Evolutionary conservation across 2,888 invertebrate species (phyloP), one percentile per base, ranked within the genome.

Genomic region (Pollenia amentaria): DNA sequence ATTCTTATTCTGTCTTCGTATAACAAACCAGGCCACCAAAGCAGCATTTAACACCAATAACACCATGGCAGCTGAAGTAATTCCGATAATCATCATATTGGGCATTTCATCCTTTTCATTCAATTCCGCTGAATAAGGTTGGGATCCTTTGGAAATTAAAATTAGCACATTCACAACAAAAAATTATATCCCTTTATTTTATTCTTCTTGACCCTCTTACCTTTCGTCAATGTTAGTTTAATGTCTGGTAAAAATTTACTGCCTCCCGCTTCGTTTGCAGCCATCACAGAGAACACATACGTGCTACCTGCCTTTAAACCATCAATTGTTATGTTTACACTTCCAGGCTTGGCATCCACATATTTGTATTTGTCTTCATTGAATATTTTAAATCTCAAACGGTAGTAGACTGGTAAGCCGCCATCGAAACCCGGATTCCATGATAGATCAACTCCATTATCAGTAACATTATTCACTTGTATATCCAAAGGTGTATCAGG

Each of bases 61-160:
- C 1, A 92, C 89, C 92, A 92, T 92, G 1, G 92, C 92, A 0
- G 93, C 92, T 7, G 92, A 92, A 0, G 92, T 92, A 3, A 92
- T 92, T 2, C 92, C 93, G 60, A 92, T 91, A 42, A 92, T 92
- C 89, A 93, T 92, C n/a, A 93, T 91, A 85, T 92, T 92, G 1
- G 92, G 93, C 89, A 92, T 89, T 86, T 92, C 92, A 79, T 91
- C 92, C 80, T 92, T 93, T 65, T 93, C 92, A 18, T 90, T 90
- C n/a, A 91, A 89, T 62, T 92, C 93, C 0, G 91, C 90, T 0
- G 92, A 90, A 38, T 90, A 89, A 0, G 91, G 90, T 57, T 91
- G 92, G 0, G 91, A 91, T n/a, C 92, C 89, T 89, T 53, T 40
- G 3, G 16, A 51, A 14, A 29, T 14, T 48, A 53, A 38, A 16